Conservation (phyloP, 2,888 invertebrate species). For the Tetragnatha montana region DNA sequence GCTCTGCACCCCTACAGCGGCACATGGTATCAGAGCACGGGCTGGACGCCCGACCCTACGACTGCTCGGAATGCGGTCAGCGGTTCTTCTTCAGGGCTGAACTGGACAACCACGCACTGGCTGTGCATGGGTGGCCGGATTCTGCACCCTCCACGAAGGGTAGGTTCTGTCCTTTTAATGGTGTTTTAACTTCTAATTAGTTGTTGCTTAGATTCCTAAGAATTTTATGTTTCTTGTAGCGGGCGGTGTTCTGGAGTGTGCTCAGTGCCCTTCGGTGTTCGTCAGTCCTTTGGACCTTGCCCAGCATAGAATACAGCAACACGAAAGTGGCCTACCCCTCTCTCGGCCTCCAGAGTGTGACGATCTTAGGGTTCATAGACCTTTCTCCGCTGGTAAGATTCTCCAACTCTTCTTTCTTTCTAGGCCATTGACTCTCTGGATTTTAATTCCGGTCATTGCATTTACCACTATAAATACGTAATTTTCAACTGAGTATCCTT, state of each 20-base stretch:
- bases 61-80: conserved; percentile 87
- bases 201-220: neutral
- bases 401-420: too few species aligned
- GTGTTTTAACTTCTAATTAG: neutral
- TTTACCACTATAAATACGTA: too few species aligned
- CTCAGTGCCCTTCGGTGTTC: conserved; percentile 91
- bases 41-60: conserved; percentile 87
- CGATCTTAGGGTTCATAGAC: too few species aligned
- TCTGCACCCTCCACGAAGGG: conserved; percentile 13
- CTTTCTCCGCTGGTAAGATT: too few species aligned
- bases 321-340: too few species aligned
- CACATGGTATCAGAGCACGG: conserved; percentile 89
- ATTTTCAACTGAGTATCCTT: too few species aligned
- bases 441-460: too few species aligned
- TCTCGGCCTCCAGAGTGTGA: too few species aligned
- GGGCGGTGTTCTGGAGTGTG: conserved; percentile 82
- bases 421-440: too few species aligned
- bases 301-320: conserved; percentile 83
- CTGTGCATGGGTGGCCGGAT: conserved; percentile 73
- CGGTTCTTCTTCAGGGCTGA: conserved; percentile 94
- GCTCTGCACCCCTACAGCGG: conserved; percentile 81
- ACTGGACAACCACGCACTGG: conserved; percentile 86
- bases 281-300: conserved; percentile 89
- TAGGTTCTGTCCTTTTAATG: neutral
- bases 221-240: neutral